Base-by-base conservation (phyloP, 2,797 vertebrate genomes). In the Sebastes goodei region DNA sequence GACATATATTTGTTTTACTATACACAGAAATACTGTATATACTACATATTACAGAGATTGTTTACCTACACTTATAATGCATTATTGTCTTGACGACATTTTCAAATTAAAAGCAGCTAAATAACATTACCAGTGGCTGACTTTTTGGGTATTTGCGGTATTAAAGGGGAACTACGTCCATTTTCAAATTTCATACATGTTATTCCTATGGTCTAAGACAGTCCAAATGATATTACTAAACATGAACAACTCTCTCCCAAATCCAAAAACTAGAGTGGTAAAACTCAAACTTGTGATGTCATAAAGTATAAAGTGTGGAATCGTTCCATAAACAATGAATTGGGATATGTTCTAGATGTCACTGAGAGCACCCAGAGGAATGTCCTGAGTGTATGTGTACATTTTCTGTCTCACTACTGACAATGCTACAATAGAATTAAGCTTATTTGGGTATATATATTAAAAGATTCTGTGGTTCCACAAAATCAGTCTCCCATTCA, bases 101-200 rank as follows among this genome's bases (percentile, higher is more conserved):
- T 81, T 78, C 20, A 71, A 65, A 68, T 67, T 33, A 49, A 78
- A 76, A 63, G 32, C 57, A 68, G 14, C 14, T 42, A 42, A 42
- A 42, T 42, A 0, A 42, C 38, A 42, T 42, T 42, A 42, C 38
- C 38, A 2, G 15, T 61, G 12, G 38, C 20, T 27, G 53, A 21
- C 9, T 10, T 42, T 64, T 42, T 10, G 1, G 30, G 10, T 64
- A 70, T 49, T 29, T 64, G 6, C n/a, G 15, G 4, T 23, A 73
- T 65, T n/a, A 23, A 49, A 20, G 46, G 46, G 46, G 46, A 49
- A 49, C 46, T 49, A 49, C 3, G 2, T 20, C 42, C 15, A 49
- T 49, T 49, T 20, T 49, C 46, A 49, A 49, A 49, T 0, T 49
- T 2, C 46, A 49, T 49, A 49, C 17, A 49, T 17, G 6, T 49